These are phyloP conservation scores for Pristionchus maxplancki DNA, from an alignment of 2,888 invertebrate genomes.

Conservation along the genomic window DNA sequence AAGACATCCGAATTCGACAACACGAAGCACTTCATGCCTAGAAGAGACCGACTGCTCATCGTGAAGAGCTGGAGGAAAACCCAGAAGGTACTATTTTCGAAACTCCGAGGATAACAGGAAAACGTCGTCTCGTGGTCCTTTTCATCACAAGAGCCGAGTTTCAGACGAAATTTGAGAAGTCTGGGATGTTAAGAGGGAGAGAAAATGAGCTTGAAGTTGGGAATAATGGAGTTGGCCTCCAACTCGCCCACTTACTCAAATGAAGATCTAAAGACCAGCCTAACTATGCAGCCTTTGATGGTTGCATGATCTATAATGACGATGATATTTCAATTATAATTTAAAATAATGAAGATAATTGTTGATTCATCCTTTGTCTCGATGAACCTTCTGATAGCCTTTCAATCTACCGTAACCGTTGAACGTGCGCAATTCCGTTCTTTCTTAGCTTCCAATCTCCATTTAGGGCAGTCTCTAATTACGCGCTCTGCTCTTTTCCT, in stretches of 20 bases:
- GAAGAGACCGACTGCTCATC: constrained; percentile 68
- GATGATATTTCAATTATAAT: neutral
- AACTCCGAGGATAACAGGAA: neutral
- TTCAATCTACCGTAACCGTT: neutral
- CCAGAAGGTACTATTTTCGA: constrained; percentile 63
- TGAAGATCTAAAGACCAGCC: neutral
- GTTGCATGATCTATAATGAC: neutral
- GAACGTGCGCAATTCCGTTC: neutral
- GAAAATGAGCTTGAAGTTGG: neutral
- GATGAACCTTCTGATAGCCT: neutral
- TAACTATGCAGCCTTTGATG: neutral
- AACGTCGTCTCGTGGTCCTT: neutral
- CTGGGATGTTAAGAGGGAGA: neutral
- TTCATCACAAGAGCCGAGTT: neutral
- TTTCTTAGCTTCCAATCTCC: neutral
- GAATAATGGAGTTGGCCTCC: neutral
- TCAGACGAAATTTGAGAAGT: constrained; percentile 8
- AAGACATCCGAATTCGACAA: constrained; percentile 29
- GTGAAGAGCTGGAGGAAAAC: constrained; percentile 74
- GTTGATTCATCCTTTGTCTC: neutral
- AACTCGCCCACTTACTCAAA: neutral
- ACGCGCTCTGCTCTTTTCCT: neutral
- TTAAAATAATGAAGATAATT: neutral
- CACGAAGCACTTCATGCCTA: constrained; percentile 63
- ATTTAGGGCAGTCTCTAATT: neutral